Percentiles rank a stretch among this genome's conserved stretches.
Evolutionary conservation across 2,888 invertebrate species (phyloP).

Genomic region (Imbricaverruca yamaguchii): DNA sequence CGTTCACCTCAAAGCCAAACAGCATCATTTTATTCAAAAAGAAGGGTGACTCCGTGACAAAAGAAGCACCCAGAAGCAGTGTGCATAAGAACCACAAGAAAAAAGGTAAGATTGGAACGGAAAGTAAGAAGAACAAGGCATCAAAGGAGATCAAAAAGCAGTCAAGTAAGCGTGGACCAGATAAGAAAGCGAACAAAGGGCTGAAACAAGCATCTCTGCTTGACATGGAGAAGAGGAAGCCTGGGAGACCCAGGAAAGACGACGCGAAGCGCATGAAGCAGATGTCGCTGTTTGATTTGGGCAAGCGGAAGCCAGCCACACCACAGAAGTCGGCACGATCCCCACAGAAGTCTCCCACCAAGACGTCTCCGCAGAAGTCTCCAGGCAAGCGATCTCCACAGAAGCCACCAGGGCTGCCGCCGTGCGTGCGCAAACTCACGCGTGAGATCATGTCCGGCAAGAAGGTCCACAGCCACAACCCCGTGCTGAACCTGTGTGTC

Average conservation of each 20-base stretch:
- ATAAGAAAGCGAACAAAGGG: neutral
- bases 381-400: neutral
- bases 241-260: conserved; percentile 10
- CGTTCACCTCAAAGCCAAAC: conserved; percentile 45
- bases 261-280: neutral
- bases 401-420: neutral
- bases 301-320: neutral
- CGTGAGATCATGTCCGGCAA: conserved; percentile 17
- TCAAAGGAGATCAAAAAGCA: neutral
- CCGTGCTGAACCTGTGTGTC: neutral
- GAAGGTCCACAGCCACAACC: neutral
- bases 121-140: conserved; percentile 11
- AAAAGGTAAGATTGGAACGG: conserved; percentile 1
- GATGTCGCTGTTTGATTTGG: conserved; percentile 15
- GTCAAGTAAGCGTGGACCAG: neutral
- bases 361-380: neutral
- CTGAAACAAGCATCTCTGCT: conserved; percentile 23
- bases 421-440: conserved; percentile 16
- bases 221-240: conserved; percentile 18
- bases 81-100: conserved; percentile 18
- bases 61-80: too few relatives aligned
- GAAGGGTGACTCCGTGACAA: neutral
- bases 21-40: conserved; percentile 10
- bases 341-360: neutral
- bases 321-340: neutral